Base-by-base conservation (phyloP, 1,140 invertebrate genomes). In the Dreissena rostriformis region DNA sequence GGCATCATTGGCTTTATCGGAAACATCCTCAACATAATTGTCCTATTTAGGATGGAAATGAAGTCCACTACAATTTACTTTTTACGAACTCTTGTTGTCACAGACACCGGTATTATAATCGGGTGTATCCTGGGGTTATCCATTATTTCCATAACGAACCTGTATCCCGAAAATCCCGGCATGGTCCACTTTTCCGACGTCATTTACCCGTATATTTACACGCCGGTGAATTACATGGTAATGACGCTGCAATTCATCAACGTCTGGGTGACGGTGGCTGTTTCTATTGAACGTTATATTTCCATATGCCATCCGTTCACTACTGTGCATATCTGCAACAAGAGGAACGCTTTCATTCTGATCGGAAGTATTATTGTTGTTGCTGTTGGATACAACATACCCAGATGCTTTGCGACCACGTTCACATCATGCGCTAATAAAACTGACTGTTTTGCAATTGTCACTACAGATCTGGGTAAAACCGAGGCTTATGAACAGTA, bases 81-180 rank as follows among this genome's bases (percentile, higher is more conserved):
- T 74, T 85, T 93, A 28, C 81, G 92, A 51, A 91, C 89, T 10
- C 84, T 93, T 12, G 90, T 92, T 22, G 83, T 93, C 39, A 91
- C 91, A 0, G 92, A 93, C 78, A 90, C 90, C 0, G 88, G 89
- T 39, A 91, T 87, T 65, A 95, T 98, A 78, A 97, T 98, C 73
- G 95, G 97, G 71, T 97, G 97, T 24, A 97, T 97, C 55, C 49
- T 87, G 8, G 88, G 84, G 15, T 71, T 90, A 14, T 84, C 84
- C 0, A 79, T 85, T 12, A 86, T 86, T 57, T 82, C 86, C 22
- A 80, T 88, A 15, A 81, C 88, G 5, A 73, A 86, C 26, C 84
- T 86, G 19, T 39, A 39, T 39, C 39, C 39, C 39, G 39, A 39
- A 39, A 80, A 88, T 67, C 96, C 96, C 8, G 95, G 98, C 52